phyloP scores from a whole-genome alignment of 2,888 invertebrate genomes.

The Pseudeuparius sepicola region DNA sequence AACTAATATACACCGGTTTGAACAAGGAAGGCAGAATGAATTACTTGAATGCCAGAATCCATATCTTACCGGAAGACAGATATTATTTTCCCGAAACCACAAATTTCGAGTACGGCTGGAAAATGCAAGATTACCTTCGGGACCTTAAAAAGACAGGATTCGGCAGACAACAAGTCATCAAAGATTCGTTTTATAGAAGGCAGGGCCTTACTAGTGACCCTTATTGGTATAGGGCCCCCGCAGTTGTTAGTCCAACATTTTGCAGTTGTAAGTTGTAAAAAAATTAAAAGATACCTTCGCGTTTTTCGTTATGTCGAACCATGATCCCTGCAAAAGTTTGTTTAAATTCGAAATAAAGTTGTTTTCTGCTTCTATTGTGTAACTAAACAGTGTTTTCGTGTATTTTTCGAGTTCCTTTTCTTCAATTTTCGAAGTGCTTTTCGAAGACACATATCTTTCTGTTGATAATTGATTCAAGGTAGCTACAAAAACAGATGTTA shows the following conservation, averaged over 20 bases:
- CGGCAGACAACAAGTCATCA: conserved; percentile 44
- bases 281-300: conserved; percentile 20
- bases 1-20: conserved; percentile 40
- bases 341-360: conserved; percentile 19
- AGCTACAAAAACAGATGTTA: no score
- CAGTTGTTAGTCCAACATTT: conserved; percentile 35
- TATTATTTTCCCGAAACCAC: conserved; percentile 44
- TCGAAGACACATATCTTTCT: no score
- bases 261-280: no score
- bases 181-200: conserved; percentile 48
- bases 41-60: conserved; percentile 41
- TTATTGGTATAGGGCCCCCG: conserved; percentile 44
- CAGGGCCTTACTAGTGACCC: conserved; percentile 48
- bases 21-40: conserved; percentile 41
- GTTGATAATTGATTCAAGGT: no score
- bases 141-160: conserved; percentile 33
- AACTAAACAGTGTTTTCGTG: no score
- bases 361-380: conserved; percentile 10
- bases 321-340: conserved; percentile 10
- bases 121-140: conserved; percentile 40
- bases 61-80: conserved; percentile 15
- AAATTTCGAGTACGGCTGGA: conserved; percentile 52
- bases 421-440: no score
- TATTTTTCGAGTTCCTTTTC: no score
- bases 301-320: conserved; percentile 16